Conservation (phyloP, 2,797 vertebrate species). For the Atherinosoma microstoma region DNA sequence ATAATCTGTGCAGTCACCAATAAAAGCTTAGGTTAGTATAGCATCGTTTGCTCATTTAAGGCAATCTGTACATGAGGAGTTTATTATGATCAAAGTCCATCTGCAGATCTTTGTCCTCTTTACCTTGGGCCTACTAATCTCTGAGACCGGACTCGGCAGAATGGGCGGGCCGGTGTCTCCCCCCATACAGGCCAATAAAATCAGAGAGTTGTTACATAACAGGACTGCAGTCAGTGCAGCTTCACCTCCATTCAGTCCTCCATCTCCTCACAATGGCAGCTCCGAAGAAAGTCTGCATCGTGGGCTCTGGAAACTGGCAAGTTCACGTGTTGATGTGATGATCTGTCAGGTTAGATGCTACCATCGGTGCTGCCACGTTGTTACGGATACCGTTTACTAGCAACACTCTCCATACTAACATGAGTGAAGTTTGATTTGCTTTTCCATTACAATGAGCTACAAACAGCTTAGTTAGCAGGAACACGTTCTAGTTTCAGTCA, state of each 20-base stretch:
- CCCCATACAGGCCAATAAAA: conserved; percentile 65
- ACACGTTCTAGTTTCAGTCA: not conserved
- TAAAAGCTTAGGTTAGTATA: not conserved
- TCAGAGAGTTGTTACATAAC: conserved; percentile 58
- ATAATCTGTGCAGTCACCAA: not conserved
- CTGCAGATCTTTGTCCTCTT: conserved; percentile 35
- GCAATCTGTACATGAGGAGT: not conserved
- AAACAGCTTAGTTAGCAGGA: not conserved
- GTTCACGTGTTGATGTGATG: conserved; percentile 5
- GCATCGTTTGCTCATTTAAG: not conserved
- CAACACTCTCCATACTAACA: not conserved
- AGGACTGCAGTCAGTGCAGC: conserved; percentile 25
- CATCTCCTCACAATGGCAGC: conserved; percentile 73
- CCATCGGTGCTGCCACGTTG: conserved; percentile 8
- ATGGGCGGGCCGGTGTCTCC: conserved; percentile 60
- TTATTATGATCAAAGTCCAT: not conserved
- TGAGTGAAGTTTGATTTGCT: not conserved
- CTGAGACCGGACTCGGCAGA: conserved; percentile 13
- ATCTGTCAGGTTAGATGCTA: not conserved
- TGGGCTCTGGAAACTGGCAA: conserved; percentile 97
- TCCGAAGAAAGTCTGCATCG: conserved; percentile 90
- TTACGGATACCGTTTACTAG: conserved; percentile 38
- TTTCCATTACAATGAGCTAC: too few relatives aligned
- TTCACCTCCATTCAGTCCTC: conserved; percentile 8
- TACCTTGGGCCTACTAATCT: conserved; percentile 52